These are phyloP conservation scores for Chionomys nivalis DNA, from an alignment of 2,113 vertebrate genomes.

Conservation along the genomic window DNA sequence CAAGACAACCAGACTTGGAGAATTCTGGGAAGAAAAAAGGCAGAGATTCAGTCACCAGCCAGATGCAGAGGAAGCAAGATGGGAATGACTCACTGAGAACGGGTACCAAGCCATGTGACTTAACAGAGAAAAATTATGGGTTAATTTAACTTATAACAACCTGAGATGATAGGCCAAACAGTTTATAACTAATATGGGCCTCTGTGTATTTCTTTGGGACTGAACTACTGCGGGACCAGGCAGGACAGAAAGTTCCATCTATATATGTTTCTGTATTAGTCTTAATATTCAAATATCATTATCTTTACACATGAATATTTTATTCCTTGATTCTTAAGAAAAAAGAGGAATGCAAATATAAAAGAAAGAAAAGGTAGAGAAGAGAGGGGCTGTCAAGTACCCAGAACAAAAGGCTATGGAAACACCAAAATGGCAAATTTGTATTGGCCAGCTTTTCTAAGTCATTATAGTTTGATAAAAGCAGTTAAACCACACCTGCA, in stretches of 20 bases:
- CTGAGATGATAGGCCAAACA: no score
- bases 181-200: no score
- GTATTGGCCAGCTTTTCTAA: conserved; percentile 47
- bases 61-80: no score
- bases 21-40: no score
- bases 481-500: conserved; percentile 10
- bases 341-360: background rate
- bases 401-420: conserved; percentile 18
- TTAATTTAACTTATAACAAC: no score
- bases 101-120: no score
- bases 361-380: background rate
- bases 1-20: no score
- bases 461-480: conserved; percentile 53
- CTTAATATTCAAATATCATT: background rate
- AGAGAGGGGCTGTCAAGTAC: background rate
- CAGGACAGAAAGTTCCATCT: background rate
- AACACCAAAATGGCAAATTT: background rate
- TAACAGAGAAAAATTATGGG: no score
- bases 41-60: no score
- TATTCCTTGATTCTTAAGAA: background rate
- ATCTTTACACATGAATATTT: background rate
- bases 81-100: no score
- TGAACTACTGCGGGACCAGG: no score
- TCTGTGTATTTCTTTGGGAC: no score
- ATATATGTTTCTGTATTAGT: background rate